Evolutionary conservation across 2,888 invertebrate species (phyloP).

Genomic region (Camponotus fellah): DNA sequence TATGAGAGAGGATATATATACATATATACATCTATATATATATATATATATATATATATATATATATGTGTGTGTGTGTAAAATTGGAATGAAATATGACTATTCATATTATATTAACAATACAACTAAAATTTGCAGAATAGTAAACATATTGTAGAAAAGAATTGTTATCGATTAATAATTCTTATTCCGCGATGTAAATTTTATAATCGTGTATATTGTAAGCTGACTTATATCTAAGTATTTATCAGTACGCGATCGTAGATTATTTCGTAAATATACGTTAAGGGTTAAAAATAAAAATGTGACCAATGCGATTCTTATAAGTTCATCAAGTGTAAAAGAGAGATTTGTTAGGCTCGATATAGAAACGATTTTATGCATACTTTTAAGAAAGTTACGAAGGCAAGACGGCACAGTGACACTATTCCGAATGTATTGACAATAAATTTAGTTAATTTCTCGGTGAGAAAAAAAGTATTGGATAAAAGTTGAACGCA

Average conservation of each 20-base stretch:
- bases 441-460: conserved; percentile 80
- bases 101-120: conserved; percentile 38
- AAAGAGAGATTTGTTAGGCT: conserved; percentile 30
- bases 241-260: conserved; percentile 32
- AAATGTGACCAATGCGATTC: conserved; percentile 39
- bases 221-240: conserved; percentile 46
- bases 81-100: not conserved
- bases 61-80: not conserved
- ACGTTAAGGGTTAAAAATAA: conserved; percentile 22
- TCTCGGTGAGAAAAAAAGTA: conserved; percentile 65
- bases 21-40: not conserved
- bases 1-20: conserved; percentile 27
- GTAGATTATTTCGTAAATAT: conserved; percentile 46
- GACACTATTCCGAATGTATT: conserved; percentile 84
- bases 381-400: conserved; percentile 38
- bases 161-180: conserved; percentile 39
- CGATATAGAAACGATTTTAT: conserved; percentile 11
- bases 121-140: conserved; percentile 34
- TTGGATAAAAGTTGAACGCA: conserved; percentile 67
- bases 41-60: not conserved
- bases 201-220: conserved; percentile 52
- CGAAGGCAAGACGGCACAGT: conserved; percentile 56
- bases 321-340: conserved; percentile 42
- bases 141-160: conserved; percentile 34
- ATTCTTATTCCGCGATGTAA: conserved; percentile 47